Evolutionary conservation across 53 echinoderm and acorn worm genomes (phyloP).

Genomic region (Temnopleurus reevesii): DNA sequence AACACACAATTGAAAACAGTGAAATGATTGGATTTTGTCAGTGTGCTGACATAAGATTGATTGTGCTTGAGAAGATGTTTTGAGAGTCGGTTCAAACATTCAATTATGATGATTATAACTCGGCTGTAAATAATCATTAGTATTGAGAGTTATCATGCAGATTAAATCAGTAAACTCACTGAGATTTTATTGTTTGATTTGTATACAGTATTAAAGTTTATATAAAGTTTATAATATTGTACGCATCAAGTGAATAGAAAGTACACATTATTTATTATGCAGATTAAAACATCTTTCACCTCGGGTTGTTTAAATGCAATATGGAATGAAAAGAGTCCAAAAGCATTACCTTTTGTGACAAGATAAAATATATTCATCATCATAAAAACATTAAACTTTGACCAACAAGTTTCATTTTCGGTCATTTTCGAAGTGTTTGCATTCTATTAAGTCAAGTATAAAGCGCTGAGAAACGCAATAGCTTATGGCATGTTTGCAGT

Average conservation of each 20-base stretch:
- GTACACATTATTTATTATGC: too few species aligned
- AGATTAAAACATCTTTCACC: too few species aligned
- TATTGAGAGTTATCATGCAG: not conserved
- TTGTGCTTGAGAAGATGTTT: not conserved
- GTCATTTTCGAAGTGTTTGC: not conserved
- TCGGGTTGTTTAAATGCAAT: too few species aligned
- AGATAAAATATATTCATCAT: too few species aligned
- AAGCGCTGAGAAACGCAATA: not conserved
- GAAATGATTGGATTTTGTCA: conserved; percentile 6
- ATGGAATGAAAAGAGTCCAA: too few species aligned
- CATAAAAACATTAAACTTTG: not conserved
- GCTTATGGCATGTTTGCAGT: not conserved
- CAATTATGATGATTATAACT: not conserved
- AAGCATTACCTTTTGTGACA: too few species aligned
- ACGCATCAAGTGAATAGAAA: too few species aligned
- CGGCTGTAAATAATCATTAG: not conserved
- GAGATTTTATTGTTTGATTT: too few species aligned
- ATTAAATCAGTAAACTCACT: not conserved
- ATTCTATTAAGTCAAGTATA: not conserved
- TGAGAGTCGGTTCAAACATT: not conserved
- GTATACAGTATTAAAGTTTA: too few species aligned
- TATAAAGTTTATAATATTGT: too few species aligned
- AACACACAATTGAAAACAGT: conserved; percentile 18
- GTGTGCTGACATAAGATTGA: conserved; percentile 5
- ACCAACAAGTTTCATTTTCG: not conserved